phyloP scores from a whole-genome alignment of 1,140 invertebrate genomes.

The Dryas iulia region DNA sequence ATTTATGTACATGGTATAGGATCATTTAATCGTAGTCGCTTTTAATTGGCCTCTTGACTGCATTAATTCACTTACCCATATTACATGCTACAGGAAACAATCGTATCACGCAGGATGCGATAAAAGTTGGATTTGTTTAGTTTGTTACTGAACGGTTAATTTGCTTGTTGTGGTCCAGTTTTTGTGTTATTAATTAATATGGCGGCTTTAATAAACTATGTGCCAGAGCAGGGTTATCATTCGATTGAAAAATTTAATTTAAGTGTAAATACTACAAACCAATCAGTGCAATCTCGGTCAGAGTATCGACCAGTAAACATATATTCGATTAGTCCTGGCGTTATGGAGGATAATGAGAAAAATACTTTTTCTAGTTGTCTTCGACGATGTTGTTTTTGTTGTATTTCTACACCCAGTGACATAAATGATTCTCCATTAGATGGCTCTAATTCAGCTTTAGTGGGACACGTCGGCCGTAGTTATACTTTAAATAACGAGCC shows the following conservation, averaged over 20 bases:
- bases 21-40: slow-evolving; percentile 8
- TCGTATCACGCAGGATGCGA: slow-evolving; percentile 55
- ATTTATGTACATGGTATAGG: background rate
- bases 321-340: slow-evolving; percentile 42
- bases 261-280: slow-evolving; percentile 26
- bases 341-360: slow-evolving; percentile 35
- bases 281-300: slow-evolving; percentile 17
- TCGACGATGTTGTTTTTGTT: slow-evolving; percentile 50
- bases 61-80: slow-evolving; percentile 25
- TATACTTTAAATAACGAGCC: slow-evolving; percentile 51
- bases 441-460: slow-evolving; percentile 55
- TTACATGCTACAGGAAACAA: slow-evolving; percentile 64
- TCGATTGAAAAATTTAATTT: slow-evolving; percentile 44
- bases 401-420: slow-evolving; percentile 35
- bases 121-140: slow-evolving; percentile 61
- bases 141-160: background rate
- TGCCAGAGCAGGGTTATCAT: slow-evolving; percentile 40
- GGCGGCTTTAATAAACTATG: slow-evolving; percentile 39
- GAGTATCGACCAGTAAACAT: slow-evolving; percentile 55
- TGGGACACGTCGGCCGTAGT: slow-evolving; percentile 50
- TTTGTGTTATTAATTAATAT: slow-evolving; percentile 38
- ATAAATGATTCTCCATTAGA: slow-evolving; percentile 44
- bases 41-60: slow-evolving; percentile 18
- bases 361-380: slow-evolving; percentile 39
- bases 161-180: slow-evolving; percentile 19